Conservation (phyloP, 2,888 invertebrate genomes). For the Palloptera scutellata region DNA sequence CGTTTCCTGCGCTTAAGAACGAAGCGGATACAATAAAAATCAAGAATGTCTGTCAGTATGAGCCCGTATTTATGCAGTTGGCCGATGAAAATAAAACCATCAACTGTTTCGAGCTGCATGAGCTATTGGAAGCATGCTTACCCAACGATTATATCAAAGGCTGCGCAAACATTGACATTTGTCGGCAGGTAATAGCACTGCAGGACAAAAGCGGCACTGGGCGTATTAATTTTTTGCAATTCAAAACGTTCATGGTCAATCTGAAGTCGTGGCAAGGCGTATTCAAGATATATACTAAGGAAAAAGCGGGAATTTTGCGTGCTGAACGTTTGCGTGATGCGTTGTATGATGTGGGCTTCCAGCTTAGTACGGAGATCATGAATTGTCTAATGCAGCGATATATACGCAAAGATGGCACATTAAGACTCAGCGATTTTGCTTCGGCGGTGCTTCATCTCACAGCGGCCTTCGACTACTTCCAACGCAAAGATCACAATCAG, state of each 20-base stretch:
- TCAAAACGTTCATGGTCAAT: conserved; percentile 91
- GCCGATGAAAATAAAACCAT: conserved; percentile 90
- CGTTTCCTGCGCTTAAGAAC: conserved; percentile 61
- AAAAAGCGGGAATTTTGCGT: conserved; percentile 87
- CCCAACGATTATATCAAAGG: conserved; percentile 96
- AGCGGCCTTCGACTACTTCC: conserved; percentile 82
- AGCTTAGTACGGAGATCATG: conserved; percentile 83
- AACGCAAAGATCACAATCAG: conserved; percentile 80
- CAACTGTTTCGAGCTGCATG: conserved; percentile 90
- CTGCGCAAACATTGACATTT: conserved; percentile 91
- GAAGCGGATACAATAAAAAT: conserved; percentile 66
- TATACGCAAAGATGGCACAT: conserved; percentile 91
- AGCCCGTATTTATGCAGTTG: conserved; percentile 86
- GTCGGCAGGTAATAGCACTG: conserved; percentile 86
- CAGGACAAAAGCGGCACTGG: conserved; percentile 84
- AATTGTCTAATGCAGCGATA: conserved; percentile 84
- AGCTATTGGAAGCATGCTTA: conserved; percentile 86
- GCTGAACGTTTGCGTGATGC: conserved; percentile 87
- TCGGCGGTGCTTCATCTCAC: conserved; percentile 88
- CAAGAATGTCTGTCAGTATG: conserved; percentile 73
- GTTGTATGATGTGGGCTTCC: conserved; percentile 86
- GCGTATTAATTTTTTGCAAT: conserved; percentile 82
- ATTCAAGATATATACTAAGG: conserved; percentile 88
- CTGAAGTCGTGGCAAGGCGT: conserved; percentile 90
- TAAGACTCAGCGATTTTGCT: conserved; percentile 91